Evolutionary conservation across 2,113 vertebrate genomes (phyloP).

Genomic region (Heptranchias perlo): DNA sequence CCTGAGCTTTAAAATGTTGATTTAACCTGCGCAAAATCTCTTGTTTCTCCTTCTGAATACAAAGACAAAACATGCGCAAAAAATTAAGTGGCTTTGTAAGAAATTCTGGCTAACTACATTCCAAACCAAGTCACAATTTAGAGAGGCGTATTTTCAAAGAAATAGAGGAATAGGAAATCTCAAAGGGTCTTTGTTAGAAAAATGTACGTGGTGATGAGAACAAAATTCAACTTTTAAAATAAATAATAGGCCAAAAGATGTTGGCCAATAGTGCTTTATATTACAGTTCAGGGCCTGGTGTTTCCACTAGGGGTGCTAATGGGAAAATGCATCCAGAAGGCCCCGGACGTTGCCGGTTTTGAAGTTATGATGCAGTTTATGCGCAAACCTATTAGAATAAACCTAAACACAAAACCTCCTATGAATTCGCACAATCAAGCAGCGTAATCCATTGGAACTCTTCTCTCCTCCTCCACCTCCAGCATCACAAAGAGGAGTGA

Average conservation of each 20-base stretch:
- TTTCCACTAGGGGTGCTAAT: not conserved
- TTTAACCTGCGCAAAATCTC: constrained; percentile 86
- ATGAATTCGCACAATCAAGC: not conserved
- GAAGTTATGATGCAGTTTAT: not conserved
- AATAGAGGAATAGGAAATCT: not conserved
- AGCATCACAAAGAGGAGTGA: not conserved
- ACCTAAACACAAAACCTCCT: not conserved
- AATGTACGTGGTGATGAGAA: not conserved
- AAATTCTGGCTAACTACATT: constrained; percentile 36
- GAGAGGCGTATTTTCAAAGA: not conserved
- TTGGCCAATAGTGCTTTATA: not conserved
- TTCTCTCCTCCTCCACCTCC: not conserved
- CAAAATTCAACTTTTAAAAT: not conserved
- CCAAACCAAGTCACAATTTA: not conserved
- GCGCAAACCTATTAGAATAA: no score
- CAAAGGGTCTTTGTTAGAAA: not conserved
- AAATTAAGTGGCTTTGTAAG: constrained; percentile 13
- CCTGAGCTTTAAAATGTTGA: constrained; percentile 78
- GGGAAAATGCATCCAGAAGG: not conserved
- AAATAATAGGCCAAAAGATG: not conserved
- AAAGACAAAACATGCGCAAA: constrained; percentile 36
- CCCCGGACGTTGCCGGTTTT: not conserved
- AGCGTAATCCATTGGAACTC: not conserved
- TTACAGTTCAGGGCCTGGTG: not conserved
- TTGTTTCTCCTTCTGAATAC: constrained; percentile 73